These are phyloP conservation scores for Magallana nippona DNA, from an alignment of 2,888 invertebrate genomes.

Conservation along the genomic window DNA sequence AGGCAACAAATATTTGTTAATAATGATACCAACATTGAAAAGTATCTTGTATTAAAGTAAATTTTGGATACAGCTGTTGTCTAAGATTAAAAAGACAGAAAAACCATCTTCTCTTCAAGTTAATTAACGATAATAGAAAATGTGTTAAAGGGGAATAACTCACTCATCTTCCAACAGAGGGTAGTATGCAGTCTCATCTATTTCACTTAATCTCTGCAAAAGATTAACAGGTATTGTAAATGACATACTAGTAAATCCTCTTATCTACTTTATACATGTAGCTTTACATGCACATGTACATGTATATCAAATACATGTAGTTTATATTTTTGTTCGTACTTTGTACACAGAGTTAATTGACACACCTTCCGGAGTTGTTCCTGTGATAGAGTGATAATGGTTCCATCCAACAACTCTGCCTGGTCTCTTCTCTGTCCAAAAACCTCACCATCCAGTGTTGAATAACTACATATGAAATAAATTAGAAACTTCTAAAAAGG, in stretches of 20 bases:
- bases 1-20: no score
- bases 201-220: constrained; percentile 86
- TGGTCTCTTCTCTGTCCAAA: constrained; percentile 90
- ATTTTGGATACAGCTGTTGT: no score
- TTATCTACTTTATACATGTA: no score
- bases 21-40: no score
- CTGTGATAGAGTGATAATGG: constrained; percentile 86
- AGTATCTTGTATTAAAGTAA: no score
- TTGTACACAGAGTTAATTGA: no score
- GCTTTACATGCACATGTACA: background rate
- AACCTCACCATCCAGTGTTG: constrained; percentile 90
- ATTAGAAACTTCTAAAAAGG: background rate
- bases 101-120: no score
- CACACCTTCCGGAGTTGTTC: constrained; percentile 84
- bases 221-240: background rate
- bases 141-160: constrained; percentile 54
- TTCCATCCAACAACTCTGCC: constrained; percentile 86
- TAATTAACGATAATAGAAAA: background rate
- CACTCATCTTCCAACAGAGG: constrained; percentile 86
- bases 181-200: constrained; percentile 89
- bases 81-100: no score
- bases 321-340: no score
- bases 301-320: background rate
- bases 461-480: constrained; percentile 83
- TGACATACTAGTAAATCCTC: background rate